Evolutionary conservation across 2,888 invertebrate genomes (phyloP).

Genomic region (Folsomia candida): DNA sequence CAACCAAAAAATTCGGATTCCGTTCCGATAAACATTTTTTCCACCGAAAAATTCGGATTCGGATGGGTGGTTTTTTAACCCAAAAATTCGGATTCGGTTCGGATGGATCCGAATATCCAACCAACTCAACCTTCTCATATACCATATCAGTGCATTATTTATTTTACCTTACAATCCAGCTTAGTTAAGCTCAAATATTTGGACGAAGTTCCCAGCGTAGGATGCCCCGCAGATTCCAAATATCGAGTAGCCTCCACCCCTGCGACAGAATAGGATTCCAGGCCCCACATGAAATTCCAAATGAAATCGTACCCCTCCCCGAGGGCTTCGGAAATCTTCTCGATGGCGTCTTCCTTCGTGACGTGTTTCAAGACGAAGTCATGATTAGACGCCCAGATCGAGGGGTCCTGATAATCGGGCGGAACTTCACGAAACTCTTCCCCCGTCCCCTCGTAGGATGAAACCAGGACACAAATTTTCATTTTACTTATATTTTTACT

Average conservation of each 20-base stretch:
- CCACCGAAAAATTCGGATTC: too few relatives aligned
- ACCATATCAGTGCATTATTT: too few relatives aligned
- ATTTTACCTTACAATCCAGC: too few relatives aligned
- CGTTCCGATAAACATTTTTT: too few relatives aligned
- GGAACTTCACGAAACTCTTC: not conserved
- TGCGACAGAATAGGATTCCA: not conserved
- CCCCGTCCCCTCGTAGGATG: not conserved
- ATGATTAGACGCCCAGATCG: not conserved
- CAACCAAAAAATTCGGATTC: too few relatives aligned
- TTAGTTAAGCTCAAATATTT: not conserved
- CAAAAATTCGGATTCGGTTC: too few relatives aligned
- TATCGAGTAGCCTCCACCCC: not conserved
- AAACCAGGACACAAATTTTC: not conserved
- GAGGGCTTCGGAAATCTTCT: not conserved
- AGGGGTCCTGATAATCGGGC: not conserved
- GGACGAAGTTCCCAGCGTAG: not conserved
- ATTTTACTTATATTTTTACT: too few relatives aligned
- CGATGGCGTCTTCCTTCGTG: not conserved
- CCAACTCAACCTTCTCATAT: too few relatives aligned
- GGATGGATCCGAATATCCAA: too few relatives aligned
- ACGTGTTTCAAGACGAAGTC: not conserved
- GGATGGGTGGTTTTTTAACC: too few relatives aligned
- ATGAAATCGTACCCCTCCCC: not conserved
- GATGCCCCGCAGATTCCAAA: not conserved
- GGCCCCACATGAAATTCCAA: not conserved